phyloP scores from a whole-genome alignment of 2,888 invertebrate genomes.

The Temnothorax unifasciatus region DNA sequence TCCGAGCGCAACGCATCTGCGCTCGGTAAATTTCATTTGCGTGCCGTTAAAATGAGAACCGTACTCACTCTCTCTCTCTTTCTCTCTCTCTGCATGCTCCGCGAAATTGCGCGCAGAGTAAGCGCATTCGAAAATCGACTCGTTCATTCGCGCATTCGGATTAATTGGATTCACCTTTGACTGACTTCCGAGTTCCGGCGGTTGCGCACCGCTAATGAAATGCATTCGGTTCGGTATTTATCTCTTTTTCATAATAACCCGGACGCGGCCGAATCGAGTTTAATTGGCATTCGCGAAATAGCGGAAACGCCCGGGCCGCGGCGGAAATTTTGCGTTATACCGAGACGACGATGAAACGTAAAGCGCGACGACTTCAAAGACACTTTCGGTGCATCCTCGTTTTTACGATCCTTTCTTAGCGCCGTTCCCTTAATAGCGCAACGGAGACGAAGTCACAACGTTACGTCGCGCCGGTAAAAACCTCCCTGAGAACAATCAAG shows the following conservation, averaged over 20 bases:
- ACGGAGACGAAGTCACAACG: conserved; percentile 30
- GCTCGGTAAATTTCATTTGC: conserved; percentile 30
- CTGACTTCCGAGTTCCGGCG: conserved; percentile 38
- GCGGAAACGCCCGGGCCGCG: not conserved
- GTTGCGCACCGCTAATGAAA: conserved; percentile 65
- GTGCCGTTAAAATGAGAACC: conserved; percentile 32
- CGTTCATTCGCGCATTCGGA: conserved; percentile 25
- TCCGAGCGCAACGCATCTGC: not conserved
- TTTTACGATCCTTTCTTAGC: not conserved
- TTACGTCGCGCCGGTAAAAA: conserved; percentile 32
- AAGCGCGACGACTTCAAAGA: conserved; percentile 1
- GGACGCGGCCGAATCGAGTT: conserved; percentile 9
- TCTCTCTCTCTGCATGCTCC: not conserved
- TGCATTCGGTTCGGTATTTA: conserved; percentile 64
- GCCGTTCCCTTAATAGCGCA: conserved; percentile 28
- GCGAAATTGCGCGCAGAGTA: conserved; percentile 10
- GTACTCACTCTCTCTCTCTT: not conserved
- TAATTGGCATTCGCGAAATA: conserved; percentile 53
- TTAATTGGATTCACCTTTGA: conserved; percentile 55
- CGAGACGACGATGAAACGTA: not conserved
- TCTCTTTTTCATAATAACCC: conserved; percentile 43
- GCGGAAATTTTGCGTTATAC: conserved; percentile 18
- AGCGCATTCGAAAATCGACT: conserved; percentile 33
- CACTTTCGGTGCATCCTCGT: conserved; percentile 9
- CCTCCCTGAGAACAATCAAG: conserved; percentile 31